Evolutionary conservation across 2,888 invertebrate genomes (phyloP), one percentile per base, ranked within the genome.

Genomic region (Cephus runcator): DNA sequence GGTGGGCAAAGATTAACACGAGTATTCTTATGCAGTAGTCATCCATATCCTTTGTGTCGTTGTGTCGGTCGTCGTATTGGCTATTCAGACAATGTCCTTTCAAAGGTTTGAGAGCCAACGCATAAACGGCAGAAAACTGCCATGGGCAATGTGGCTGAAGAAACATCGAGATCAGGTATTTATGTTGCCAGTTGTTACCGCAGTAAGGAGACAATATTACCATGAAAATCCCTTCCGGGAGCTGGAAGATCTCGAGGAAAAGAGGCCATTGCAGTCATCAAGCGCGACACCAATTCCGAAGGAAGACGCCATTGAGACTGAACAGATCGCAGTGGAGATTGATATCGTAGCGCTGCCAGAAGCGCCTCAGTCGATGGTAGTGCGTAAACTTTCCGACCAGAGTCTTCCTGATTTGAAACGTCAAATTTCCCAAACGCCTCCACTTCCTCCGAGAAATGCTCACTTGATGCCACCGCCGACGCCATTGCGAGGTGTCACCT

Each of bases 91-190:
- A 30, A 94, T 95, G 35, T 92, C 94, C 34, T 96, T 95, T 87
- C 95, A 96, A 90, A 93, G 96, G 87, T 96, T 96, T 87, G 96
- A 96, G 91, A 94, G 96, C 83, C 96, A 96, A 91, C 95, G 95
- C 86, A 87, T 95, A 56, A 94, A 94, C 76, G 96, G 96, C 0
- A 93, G 94, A 74, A 93, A 93, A 87, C 95, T 96, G 90, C 96
- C 96, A 2, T 97, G 96, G 96, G 93, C 93, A 34, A 93, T 89
- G 89, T 91, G 91, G 91, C 81, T 91, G 36, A 90, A 90, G 76
- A 91, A 91, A 80, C 90, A 90, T 77, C 85, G 87, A 40, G 78
- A 86, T 80, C 86, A 90, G 84, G 88, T 88, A 35, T 35, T 35
- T 35, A 86, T 75, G 34, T 23, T 15, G 23, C 6, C 40, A 56